A percentile compares a stretch with the other conserved stretches of the same genome.
Evolutionary conservation across 2,113 vertebrate species (phyloP).

Genomic region (Sceloporus undulatus): DNA sequence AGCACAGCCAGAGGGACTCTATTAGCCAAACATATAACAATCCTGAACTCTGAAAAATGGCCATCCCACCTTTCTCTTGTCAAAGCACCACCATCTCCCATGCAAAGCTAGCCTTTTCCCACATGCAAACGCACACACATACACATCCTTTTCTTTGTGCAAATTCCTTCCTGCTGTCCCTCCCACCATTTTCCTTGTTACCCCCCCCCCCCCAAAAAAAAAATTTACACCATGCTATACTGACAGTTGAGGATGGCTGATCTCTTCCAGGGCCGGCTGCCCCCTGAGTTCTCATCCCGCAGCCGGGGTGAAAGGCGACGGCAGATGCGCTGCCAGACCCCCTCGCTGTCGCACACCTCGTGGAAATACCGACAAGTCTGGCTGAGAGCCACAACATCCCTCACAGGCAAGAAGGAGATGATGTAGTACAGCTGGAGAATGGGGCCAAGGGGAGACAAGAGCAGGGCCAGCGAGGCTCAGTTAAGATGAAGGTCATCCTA

Average conservation of each 20-base stretch:
- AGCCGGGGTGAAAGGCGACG: conserved; percentile 60
- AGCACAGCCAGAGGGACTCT: too few species aligned
- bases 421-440: conserved; percentile 69
- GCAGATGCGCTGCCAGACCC: conserved; percentile 70
- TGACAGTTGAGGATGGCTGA: conserved; percentile 76
- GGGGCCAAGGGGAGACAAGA: not conserved
- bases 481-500: too few species aligned
- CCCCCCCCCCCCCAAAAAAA: not conserved
- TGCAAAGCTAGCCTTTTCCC: not conserved
- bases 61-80: not conserved
- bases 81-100: not conserved
- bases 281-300: conserved; percentile 48
- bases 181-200: not conserved
- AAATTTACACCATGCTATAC: not conserved
- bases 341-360: conserved; percentile 62
- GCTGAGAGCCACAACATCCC: conserved; percentile 65
- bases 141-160: not conserved
- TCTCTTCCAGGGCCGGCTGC: conserved; percentile 72
- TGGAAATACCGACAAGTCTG: conserved; percentile 74
- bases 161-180: not conserved
- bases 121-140: not conserved
- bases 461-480: too few species aligned
- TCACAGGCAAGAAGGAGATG: conserved; percentile 69
- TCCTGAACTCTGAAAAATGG: not conserved
- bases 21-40: too few species aligned